Conservation (phyloP, 2,797 vertebrate genomes). For the Notamacropus eugenii region DNA sequence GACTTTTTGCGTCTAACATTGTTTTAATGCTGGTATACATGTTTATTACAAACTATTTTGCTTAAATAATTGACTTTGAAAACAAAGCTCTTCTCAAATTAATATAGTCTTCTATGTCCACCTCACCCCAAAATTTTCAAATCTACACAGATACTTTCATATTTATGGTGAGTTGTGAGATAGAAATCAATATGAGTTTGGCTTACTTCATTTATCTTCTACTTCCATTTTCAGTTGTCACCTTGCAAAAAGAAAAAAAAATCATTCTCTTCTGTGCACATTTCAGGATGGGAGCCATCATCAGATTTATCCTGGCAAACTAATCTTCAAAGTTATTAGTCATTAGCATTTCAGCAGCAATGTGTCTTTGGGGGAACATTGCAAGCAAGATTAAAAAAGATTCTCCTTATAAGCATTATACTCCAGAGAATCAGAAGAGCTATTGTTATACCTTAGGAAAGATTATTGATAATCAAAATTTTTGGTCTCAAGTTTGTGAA, state of each 20-base stretch:
- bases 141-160: constrained; percentile 13
- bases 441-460: constrained; percentile 49
- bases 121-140: constrained; percentile 17
- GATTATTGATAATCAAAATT: constrained; percentile 31
- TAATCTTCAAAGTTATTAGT: constrained; percentile 33
- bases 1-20: neutral
- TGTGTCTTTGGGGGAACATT: constrained; percentile 27
- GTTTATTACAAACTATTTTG: neutral
- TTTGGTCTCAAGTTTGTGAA: neutral
- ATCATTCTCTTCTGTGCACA: constrained; percentile 3
- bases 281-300: constrained; percentile 37
- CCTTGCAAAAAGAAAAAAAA: constrained; percentile 19
- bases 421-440: neutral
- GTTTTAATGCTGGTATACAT: neutral
- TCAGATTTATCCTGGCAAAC: constrained; percentile 42
- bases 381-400: constrained; percentile 50
- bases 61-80: neutral
- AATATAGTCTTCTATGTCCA: neutral
- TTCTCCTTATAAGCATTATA: constrained; percentile 26
- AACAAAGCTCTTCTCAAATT: neutral
- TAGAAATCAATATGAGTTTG: constrained; percentile 49
- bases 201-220: constrained; percentile 58
- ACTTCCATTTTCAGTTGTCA: constrained; percentile 60
- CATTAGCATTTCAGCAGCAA: constrained; percentile 12
- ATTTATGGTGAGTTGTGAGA: constrained; percentile 43